Evolutionary conservation across 1,140 invertebrate species (phyloP), one percentile per base, ranked within the genome.

Genomic region (Polypedilum vanderplanki): DNA sequence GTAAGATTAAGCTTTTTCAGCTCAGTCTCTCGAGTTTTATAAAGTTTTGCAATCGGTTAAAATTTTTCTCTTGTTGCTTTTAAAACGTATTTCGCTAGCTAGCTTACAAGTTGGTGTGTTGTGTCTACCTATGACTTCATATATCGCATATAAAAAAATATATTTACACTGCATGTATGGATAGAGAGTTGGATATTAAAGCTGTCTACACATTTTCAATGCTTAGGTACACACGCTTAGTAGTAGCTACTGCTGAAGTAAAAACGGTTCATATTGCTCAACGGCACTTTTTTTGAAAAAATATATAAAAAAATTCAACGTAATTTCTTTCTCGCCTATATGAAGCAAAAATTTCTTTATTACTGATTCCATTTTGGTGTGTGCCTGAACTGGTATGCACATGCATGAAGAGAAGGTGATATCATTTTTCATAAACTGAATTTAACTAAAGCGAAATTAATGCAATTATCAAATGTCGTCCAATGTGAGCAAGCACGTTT

Each of bases 31-130:
- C 46, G 46, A 57, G 46, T 57, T 57, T 57, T 57, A 57, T 57
- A 57, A 57, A 57, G 46, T 57, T 57, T 57, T 57, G 46, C 46
- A 57, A 57, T 57, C 12, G 46, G 10, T 57, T 57, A 57, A 57
- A n/a, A 57, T 57, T 57, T 57, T 57, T 57, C n/a, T 57, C 46
- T 57, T n/a, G 24, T 57, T 57, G 12, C 46, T n/a, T 57, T 57
- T 57, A 57, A 57, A n/a, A n/a, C 46, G 24, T 57, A 57, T 57
- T n/a, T 3, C n/a, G n/a, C n/a, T n/a, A n/a, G 12, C n/a, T 57
- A n/a, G 46, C 46, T 57, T 57, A n/a, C 46, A 57, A 12, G 46
- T 57, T 57, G 5, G 46, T 57, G 12, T 57, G 46, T 57, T 57
- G 46, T 57, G 46, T n/a, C 46, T 57, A 4, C n/a, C 12, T 57